Conservation (phyloP, 2,113 vertebrate genomes). For the Scomber scombrus region DNA sequence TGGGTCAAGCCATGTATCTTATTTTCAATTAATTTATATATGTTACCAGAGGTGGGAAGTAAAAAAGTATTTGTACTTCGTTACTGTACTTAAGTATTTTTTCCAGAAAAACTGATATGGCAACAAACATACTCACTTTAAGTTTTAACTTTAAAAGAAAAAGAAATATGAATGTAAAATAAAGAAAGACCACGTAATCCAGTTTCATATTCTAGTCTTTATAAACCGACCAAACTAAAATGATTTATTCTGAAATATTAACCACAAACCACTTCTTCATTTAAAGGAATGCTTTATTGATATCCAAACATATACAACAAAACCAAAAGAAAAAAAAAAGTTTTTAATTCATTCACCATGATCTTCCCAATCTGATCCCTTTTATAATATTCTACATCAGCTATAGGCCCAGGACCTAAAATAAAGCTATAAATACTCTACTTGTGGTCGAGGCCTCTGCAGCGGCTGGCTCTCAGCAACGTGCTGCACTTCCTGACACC, state of each 20-base stretch:
- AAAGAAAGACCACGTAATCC: too few species aligned
- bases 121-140: too few species aligned
- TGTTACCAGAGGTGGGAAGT: too few species aligned
- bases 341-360: constrained; percentile 51
- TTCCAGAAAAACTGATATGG: too few species aligned
- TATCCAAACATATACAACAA: constrained; percentile 81
- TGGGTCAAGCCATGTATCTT: too few species aligned
- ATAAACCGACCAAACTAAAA: background rate
- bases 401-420: constrained; percentile 44
- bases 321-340: constrained; percentile 53
- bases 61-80: too few species aligned
- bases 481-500: constrained; percentile 52
- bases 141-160: too few species aligned
- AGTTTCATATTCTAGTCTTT: background rate
- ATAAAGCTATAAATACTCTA: constrained; percentile 55
- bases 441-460: constrained; percentile 32
- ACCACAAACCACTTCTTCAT: constrained; percentile 39
- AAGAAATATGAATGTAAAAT: too few species aligned
- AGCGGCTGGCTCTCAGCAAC: constrained; percentile 27
- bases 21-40: too few species aligned
- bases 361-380: constrained; percentile 70
- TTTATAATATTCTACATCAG: constrained; percentile 56
- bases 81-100: too few species aligned
- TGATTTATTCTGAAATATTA: background rate
- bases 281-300: constrained; percentile 89